These are phyloP conservation scores for Ailuropoda melanoleuca DNA, from an alignment of 2,113 vertebrate genomes.

Conservation along the genomic window DNA sequence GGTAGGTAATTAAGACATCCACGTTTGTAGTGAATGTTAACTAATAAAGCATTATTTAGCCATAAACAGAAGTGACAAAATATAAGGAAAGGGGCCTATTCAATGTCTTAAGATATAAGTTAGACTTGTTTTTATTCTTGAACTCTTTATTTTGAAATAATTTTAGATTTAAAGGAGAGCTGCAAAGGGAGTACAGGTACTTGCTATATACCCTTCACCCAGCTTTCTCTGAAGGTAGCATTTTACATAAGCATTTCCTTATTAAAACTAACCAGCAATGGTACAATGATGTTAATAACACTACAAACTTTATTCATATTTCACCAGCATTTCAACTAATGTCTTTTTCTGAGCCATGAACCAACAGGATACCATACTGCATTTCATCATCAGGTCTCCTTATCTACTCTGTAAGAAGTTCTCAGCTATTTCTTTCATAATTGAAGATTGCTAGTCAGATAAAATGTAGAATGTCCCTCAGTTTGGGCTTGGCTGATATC, in stretches of 20 bases:
- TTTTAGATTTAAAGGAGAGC: neutral
- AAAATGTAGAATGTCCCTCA: neutral
- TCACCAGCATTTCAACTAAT: neutral
- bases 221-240: neutral
- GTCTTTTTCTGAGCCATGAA: neutral
- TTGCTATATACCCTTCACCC: neutral
- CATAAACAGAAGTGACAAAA: neutral
- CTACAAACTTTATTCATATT: neutral
- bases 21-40: neutral
- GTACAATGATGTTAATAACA: neutral
- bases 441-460: neutral
- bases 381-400: neutral
- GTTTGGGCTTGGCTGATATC: neutral
- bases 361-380: rapidly evolving
- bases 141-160: neutral
- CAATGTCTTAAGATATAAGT: neutral
- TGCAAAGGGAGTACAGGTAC: neutral
- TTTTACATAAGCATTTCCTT: neutral
- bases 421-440: neutral
- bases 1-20: neutral
- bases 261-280: neutral
- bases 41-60: neutral
- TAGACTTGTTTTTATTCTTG: neutral
- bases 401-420: neutral
- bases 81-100: neutral